Evolutionary conservation across 2,888 invertebrate species (phyloP).

Genomic region (Synanthedon tipuliformis): DNA sequence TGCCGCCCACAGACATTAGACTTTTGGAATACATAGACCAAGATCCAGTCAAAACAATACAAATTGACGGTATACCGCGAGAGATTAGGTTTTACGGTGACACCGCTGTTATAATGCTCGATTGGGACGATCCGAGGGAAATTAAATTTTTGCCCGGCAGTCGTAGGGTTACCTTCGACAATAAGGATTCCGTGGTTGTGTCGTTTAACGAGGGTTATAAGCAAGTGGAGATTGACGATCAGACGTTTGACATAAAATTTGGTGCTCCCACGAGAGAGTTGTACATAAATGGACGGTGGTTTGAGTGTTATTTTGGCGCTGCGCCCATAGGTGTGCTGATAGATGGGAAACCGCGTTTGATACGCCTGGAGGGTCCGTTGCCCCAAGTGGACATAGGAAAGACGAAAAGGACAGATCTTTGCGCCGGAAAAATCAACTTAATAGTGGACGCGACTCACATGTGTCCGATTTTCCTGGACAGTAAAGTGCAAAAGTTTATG

Average conservation of each 20-base stretch:
- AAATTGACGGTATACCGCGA: conserved; percentile 82
- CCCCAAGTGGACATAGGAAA: conserved; percentile 94
- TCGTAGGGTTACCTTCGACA: conserved; percentile 80
- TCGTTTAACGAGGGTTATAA: conserved; percentile 78
- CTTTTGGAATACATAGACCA: conserved; percentile 56
- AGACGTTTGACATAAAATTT: conserved; percentile 82
- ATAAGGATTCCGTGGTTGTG: conserved; percentile 76
- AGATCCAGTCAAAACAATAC: conserved; percentile 82
- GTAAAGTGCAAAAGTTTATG: conserved; percentile 83
- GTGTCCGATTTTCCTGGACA: conserved; percentile 85
- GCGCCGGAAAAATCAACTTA: conserved; percentile 85
- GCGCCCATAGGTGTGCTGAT: conserved; percentile 85
- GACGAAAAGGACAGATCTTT: conserved; percentile 80
- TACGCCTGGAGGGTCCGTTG: conserved; percentile 90
- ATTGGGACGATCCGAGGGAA: conserved; percentile 87
- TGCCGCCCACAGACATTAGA: conserved; percentile 47
- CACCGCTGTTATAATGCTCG: conserved; percentile 85
- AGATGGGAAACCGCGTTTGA: conserved; percentile 78
- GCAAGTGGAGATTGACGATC: conserved; percentile 79
- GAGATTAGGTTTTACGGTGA: conserved; percentile 90
- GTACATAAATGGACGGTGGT: conserved; percentile 88
- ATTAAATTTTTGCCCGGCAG: conserved; percentile 87
- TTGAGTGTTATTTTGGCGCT: conserved; percentile 93
- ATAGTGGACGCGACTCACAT: conserved; percentile 84
- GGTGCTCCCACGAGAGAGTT: conserved; percentile 94